Base-by-base conservation (phyloP, 2,888 invertebrate genomes). In the Microchrysa polita region DNA sequence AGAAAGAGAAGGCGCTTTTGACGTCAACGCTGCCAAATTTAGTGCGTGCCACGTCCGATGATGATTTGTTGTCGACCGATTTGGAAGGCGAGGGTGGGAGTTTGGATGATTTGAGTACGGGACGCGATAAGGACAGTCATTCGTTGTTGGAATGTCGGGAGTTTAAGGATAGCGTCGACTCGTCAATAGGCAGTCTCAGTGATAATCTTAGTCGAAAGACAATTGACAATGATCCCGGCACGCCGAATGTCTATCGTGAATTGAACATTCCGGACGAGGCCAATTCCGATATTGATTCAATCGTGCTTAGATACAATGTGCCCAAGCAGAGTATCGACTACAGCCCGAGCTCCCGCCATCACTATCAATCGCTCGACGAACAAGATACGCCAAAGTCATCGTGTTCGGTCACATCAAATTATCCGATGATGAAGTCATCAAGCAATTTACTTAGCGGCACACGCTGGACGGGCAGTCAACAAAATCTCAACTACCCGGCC, bases 1-100 rank as follows among this genome's bases (percentile, higher is more conserved):
- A 92, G 82, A 92, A 92, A 83, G 93, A 94, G 83, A 94, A 93
- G 84, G 93, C 91, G 76, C 88, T 92, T 74, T 86, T 95, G 77
- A 93, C 94, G 34, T 91, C 91, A 69, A 91, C 92, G 75, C 86
- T 95, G 80, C 94, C 94, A 44, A 92, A 92, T 76, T 88, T 94
- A 75, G 92, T 93, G 76, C 90, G 94, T 79, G 91, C 94, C 55
- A 93, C 93, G 63, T 94, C 94, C 0, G 95, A 96, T 83, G 96
- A 96, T 83, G 96, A 96, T 84, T 87, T 95, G 82, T 86, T 95
- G 65, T 90, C 88, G 80, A 93, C 93, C 23, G 93, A 93, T 84
- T 88, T 92, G 79, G 94, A 93, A 82, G 93, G 93, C 78, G 92
- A 88, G 80, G 86, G 87, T 79, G 88, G 88, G 76, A 90, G 90